Percentiles rank a stretch among this genome's conserved stretches.
Evolutionary conservation across 2,888 invertebrate genomes (phyloP).

Genomic region (Drosophila setosimentum): DNA sequence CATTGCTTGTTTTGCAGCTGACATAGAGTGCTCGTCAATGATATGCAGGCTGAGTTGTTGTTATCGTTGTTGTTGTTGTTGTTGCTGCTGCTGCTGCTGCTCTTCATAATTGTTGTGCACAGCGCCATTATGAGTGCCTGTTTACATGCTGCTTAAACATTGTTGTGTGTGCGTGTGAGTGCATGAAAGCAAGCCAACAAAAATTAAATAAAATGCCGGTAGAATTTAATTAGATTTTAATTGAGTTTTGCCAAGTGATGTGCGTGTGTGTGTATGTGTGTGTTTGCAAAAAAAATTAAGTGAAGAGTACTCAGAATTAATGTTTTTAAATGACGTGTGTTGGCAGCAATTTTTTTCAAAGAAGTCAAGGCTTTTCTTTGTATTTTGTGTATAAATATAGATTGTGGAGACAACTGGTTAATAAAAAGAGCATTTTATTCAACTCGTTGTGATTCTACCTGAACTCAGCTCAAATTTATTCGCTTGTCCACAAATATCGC

Average conservation of each 20-base stretch:
- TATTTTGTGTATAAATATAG: background rate
- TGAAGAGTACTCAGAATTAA: background rate
- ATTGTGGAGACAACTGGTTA: background rate
- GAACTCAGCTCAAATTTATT: background rate
- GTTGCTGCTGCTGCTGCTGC: constrained; percentile 36
- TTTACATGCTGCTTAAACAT: constrained; percentile 73
- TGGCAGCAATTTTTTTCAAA: background rate
- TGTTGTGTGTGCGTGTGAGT: constrained; percentile 13
- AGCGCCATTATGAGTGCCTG: constrained; percentile 71
- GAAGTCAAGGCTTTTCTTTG: background rate
- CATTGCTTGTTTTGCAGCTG: constrained; percentile 76
- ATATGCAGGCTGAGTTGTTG: constrained; percentile 64
- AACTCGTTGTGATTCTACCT: background rate
- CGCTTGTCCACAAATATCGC: background rate
- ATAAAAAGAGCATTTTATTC: background rate
- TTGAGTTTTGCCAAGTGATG: constrained; percentile 62
- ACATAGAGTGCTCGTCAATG: constrained; percentile 80
- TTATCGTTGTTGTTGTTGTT: constrained; percentile 12
- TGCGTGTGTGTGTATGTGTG: background rate
- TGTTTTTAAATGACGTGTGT: constrained; percentile 1
- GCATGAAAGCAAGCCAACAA: constrained; percentile 26
- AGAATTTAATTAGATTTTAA: constrained; percentile 79
- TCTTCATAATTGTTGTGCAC: constrained; percentile 65
- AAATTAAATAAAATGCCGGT: constrained; percentile 76
- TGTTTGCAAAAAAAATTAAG: background rate